A percentile compares a stretch with the other conserved stretches of the same genome.
phyloP scores from a whole-genome alignment of 2,888 invertebrate species.

The Caenorhabditis uteleia region DNA sequence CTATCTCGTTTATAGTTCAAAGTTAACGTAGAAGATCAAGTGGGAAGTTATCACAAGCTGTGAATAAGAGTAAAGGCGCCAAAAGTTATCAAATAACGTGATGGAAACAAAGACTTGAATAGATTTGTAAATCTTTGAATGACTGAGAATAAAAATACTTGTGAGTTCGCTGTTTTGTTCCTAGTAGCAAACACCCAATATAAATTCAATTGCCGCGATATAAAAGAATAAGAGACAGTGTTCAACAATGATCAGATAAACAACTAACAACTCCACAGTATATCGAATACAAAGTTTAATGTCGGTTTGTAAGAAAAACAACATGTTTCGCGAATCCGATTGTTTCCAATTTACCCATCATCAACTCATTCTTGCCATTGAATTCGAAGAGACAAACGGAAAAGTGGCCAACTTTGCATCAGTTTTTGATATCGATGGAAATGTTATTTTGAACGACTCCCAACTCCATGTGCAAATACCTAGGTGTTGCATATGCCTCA shows the following conservation, averaged over 20 bases:
- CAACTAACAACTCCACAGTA: no score
- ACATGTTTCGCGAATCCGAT: slow-evolving; percentile 94
- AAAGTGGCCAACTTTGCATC: slow-evolving; percentile 62
- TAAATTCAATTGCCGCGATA: no score
- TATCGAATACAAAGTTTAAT: no score
- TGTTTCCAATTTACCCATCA: slow-evolving; percentile 85
- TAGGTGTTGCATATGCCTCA: slow-evolving; percentile 65
- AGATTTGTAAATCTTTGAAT: no score
- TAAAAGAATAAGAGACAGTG: no score
- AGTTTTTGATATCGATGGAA: slow-evolving; percentile 61
- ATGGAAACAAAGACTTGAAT: no score
- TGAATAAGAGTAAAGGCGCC: slow-evolving; percentile 89
- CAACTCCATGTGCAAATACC: slow-evolving; percentile 64
- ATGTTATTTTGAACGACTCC: slow-evolving; percentile 58
- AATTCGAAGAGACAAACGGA: slow-evolving; percentile 50
- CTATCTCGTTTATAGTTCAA: slow-evolving; percentile 87
- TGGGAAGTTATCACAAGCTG: slow-evolving; percentile 85
- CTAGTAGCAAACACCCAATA: no score
- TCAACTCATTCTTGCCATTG: slow-evolving; percentile 41
- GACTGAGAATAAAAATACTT: no score
- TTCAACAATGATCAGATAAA: no score
- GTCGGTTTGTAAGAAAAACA: slow-evolving; percentile 75
- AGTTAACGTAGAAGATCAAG: slow-evolving; percentile 91
- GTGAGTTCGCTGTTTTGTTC: no score
- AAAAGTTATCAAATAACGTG: no score